Evolutionary conservation across 2,113 vertebrate species (phyloP), one percentile per base, ranked within the genome.

Genomic region (Pionites leucogaster): DNA sequence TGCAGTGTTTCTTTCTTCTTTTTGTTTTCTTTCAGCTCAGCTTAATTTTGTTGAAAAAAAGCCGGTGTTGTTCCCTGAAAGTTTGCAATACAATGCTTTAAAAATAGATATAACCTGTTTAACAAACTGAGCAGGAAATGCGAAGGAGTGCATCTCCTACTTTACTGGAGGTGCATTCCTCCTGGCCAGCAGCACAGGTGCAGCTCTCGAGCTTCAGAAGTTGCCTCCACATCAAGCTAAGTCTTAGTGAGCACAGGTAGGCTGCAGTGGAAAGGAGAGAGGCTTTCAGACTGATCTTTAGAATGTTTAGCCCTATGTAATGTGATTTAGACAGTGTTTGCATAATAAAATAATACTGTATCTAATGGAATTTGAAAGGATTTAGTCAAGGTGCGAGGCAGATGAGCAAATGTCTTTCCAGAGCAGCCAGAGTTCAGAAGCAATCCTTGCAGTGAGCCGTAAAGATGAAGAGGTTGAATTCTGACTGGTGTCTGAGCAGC

Each of bases 51-150:
- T 88, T 89, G 77, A 91, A 85, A 89, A 89, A 96, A 96, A 95
- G 81, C 20, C 82, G 41, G 50, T 92, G 79, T 82, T 60, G 69
- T 78, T 84, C 55, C 47, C 80, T 93, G 75, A 74, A 93, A 95
- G 88, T 95, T 91, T 93, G 78, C 79, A 91, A 85, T 86, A 80
- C 57, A 74, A 88, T 46, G 68, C 89, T 95, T 97, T 96, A 95
- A 97, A 62, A 94, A 97, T 94, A 94, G 91, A 95, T 96, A 93
- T 96, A 98, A 98, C 98, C 97, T 96, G 98, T 98, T 98, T 78
- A 93, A 96, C 96, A n/a, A 86, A 98, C 97, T 97, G 59, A 95
- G 93, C 93, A 86, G 80, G 97, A 98, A 97, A 97, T 97, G 96
- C 96, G 97, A 94, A 95, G 88, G 95, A 97, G 96, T 84, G 89